Conservation (phyloP, 2,888 invertebrate genomes). For the Orthosia cruda region DNA sequence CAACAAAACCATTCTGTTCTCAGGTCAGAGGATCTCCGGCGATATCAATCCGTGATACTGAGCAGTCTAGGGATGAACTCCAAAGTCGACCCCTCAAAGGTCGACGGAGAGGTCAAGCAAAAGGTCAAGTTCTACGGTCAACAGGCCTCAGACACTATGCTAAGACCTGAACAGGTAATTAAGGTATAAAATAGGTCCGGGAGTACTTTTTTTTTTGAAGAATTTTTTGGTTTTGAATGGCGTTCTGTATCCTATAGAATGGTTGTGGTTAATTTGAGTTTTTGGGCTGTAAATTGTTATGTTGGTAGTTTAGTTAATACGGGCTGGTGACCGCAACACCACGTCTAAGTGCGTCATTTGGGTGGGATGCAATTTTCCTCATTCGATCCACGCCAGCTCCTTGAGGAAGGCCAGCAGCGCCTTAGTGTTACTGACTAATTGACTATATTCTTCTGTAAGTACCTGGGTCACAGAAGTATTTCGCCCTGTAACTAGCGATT, state of each 20-base stretch:
- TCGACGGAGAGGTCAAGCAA: constrained; percentile 94
- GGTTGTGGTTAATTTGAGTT: constrained; percentile 14
- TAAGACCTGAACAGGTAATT: constrained; percentile 95
- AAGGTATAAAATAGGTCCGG: constrained; percentile 51
- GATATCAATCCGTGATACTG: constrained; percentile 96
- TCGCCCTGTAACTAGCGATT: no score
- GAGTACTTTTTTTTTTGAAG: constrained; percentile 50
- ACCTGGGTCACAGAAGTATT: no score
- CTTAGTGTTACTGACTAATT: no score
- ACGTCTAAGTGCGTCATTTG: no score
- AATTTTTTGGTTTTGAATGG: constrained; percentile 13
- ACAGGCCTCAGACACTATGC: constrained; percentile 95
- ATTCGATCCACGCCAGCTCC: no score
- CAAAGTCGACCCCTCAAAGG: constrained; percentile 94
- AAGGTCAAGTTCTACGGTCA: constrained; percentile 96
- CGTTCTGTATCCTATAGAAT: constrained; percentile 7
- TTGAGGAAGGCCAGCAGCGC: no score
- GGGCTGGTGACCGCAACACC: no score
- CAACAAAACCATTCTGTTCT: constrained; percentile 35
- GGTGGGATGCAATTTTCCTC: no score
- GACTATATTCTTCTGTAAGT: no score
- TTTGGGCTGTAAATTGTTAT: constrained; percentile 7
- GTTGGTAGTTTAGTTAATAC: neutral
- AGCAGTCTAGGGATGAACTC: constrained; percentile 94
- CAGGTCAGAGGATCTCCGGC: constrained; percentile 94